Evolutionary conservation across 2,888 invertebrate species (phyloP).

Genomic region (Nomada goodeniana): DNA sequence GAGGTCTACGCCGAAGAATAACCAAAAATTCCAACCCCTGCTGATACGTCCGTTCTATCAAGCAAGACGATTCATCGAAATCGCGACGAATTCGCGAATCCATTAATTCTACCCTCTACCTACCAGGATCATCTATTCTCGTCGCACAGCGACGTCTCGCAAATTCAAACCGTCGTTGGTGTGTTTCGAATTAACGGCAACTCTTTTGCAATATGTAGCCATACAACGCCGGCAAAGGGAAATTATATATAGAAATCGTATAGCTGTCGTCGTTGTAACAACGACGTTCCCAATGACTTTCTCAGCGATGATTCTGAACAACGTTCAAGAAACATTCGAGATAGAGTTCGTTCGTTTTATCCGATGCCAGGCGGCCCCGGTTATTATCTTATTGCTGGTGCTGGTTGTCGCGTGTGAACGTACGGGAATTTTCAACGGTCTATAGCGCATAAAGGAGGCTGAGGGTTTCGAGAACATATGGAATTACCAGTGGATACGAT

Average conservation of each 20-base stretch:
- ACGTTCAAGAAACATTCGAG: background rate
- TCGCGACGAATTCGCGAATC: background rate
- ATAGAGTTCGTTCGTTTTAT: conserved; percentile 1
- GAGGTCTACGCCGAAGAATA: no score
- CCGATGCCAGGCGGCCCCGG: background rate
- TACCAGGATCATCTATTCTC: conserved; percentile 9
- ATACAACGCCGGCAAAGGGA: conserved; percentile 33
- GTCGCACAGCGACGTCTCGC: background rate
- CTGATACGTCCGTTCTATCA: no score
- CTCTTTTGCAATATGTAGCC: conserved; percentile 32
- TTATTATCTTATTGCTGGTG: conserved; percentile 49
- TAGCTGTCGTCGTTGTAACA: conserved; percentile 52
- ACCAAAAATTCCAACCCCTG: no score
- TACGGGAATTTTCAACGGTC: conserved; percentile 64
- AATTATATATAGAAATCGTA: conserved; percentile 57
- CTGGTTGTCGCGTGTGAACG: conserved; percentile 55
- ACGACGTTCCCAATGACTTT: conserved; percentile 10
- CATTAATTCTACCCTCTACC: conserved; percentile 14
- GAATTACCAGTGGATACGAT: conserved; percentile 53
- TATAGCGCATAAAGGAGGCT: conserved; percentile 43
- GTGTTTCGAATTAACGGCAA: conserved; percentile 41
- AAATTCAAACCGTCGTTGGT: background rate
- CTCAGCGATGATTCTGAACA: background rate
- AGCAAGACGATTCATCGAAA: conserved; percentile 1
- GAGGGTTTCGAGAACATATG: conserved; percentile 56